Conservation (phyloP, 2,113 vertebrate genomes). For the Nibea albiflora region DNA sequence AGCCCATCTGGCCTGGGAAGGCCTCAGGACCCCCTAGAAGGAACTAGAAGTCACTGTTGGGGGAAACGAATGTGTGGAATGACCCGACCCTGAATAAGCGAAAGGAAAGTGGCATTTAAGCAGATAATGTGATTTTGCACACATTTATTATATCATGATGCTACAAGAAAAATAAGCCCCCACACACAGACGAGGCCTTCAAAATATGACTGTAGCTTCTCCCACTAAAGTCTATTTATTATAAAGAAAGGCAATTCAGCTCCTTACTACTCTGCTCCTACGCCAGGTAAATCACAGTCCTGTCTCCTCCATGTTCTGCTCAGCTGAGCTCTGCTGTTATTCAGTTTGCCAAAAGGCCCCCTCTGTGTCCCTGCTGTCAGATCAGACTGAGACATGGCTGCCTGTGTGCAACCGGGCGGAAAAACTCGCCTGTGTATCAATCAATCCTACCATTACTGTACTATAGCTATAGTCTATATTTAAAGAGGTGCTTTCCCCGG, state of each 20-base stretch:
- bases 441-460: conserved; percentile 54
- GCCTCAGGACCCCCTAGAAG: too few relatives aligned
- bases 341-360: conserved; percentile 52
- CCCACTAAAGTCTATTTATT: conserved; percentile 7
- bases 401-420: conserved; percentile 60
- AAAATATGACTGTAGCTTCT: conserved; percentile 18
- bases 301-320: conserved; percentile 61
- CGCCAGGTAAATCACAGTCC: conserved; percentile 54
- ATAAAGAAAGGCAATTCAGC: conserved; percentile 15
- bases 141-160: not conserved
- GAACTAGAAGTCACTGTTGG: too few relatives aligned
- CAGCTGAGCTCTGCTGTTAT: conserved; percentile 59
- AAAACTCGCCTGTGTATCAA: conserved; percentile 61
- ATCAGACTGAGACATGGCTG: conserved; percentile 60
- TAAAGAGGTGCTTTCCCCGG: conserved; percentile 16
- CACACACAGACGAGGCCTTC: not conserved
- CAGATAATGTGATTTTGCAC: not conserved
- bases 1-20: too few relatives aligned
- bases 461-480: conserved; percentile 31
- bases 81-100: too few relatives aligned
- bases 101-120: too few relatives aligned
- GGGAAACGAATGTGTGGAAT: too few relatives aligned
- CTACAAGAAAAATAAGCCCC: not conserved
- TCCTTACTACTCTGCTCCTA: conserved; percentile 27
- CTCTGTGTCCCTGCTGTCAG: conserved; percentile 67